Percentiles rank a stretch among this genome's conserved stretches.
Conservation (phyloP, 2,888 invertebrate genomes). For the Drosophila lacicola region DNA sequence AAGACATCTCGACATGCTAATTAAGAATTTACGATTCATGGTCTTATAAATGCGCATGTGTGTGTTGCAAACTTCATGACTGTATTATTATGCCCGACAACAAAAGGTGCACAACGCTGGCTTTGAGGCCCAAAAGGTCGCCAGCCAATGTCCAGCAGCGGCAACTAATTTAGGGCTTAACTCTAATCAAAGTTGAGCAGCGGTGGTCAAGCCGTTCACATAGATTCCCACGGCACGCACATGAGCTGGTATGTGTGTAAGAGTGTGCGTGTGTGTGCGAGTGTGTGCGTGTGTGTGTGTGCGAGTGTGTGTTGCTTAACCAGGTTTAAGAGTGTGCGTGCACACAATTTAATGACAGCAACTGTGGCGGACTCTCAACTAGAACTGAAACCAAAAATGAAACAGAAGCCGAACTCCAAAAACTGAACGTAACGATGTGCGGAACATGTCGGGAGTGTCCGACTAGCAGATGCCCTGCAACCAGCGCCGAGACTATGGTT, state of each 20-base stretch:
- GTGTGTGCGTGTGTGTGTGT: background rate
- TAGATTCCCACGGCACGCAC: slow-evolving; percentile 45
- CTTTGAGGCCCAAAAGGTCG: slow-evolving; percentile 47
- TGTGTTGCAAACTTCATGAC: slow-evolving; percentile 51
- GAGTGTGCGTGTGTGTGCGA: background rate
- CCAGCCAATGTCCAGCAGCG: slow-evolving; percentile 40
- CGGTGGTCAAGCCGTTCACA: slow-evolving; percentile 20
- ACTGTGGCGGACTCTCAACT: slow-evolving; percentile 4
- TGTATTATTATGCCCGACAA: slow-evolving; percentile 45
- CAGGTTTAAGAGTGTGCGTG: slow-evolving; percentile 8
- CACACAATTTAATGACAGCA: slow-evolving; percentile 33
- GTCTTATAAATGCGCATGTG: background rate
- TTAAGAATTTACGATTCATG: slow-evolving; percentile 48
- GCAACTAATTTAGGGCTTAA: slow-evolving; percentile 77
- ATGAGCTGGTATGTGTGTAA: too few relatives aligned
- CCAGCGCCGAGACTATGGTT: too few relatives aligned
- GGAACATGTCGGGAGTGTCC: too few relatives aligned
- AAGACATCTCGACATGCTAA: slow-evolving; percentile 43
- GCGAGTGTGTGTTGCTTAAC: background rate
- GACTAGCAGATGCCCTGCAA: too few relatives aligned
- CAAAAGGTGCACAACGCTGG: slow-evolving; percentile 7
- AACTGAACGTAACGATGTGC: slow-evolving; percentile 14
- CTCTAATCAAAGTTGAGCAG: slow-evolving; percentile 77
- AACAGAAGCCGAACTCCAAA: slow-evolving; percentile 10
- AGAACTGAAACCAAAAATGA: slow-evolving; percentile 22